Conservation (phyloP, 2,113 vertebrate species). For the Callipepla californica region DNA sequence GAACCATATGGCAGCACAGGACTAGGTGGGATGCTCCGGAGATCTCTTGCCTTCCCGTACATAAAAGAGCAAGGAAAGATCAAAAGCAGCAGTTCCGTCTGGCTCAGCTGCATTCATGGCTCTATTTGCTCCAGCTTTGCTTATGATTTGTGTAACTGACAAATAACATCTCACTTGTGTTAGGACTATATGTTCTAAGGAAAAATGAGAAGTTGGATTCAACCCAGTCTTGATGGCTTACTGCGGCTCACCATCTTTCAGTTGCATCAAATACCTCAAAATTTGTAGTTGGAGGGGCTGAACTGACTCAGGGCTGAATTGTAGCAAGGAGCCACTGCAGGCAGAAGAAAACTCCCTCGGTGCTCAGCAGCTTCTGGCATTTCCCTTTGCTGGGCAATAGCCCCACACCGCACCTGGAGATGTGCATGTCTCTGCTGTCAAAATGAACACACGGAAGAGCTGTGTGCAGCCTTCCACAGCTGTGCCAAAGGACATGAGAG, state of each 20-base stretch:
- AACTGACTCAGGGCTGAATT: not conserved
- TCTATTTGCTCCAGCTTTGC: not conserved
- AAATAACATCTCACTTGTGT: not conserved
- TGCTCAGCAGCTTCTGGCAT: not conserved
- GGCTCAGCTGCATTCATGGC: not conserved
- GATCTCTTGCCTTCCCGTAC: not conserved
- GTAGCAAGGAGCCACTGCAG: not conserved
- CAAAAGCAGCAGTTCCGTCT: not conserved
- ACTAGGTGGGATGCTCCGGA: not conserved
- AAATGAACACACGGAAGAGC: accelerated
- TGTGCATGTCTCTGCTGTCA: not conserved
- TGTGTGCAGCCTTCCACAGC: not conserved
- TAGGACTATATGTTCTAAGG: not conserved
- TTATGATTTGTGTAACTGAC: not conserved
- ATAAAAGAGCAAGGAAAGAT: not conserved
- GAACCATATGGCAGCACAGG: not conserved
- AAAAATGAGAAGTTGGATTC: not conserved
- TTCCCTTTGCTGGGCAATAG: not conserved
- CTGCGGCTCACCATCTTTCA: not conserved
- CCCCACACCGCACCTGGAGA: not conserved
- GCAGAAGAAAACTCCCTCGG: not conserved
- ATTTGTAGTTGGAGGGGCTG: not conserved
- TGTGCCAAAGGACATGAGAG: not conserved
- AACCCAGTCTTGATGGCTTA: not conserved
- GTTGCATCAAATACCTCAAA: not conserved